Percentiles rank a stretch among this genome's conserved stretches.
Conservation (phyloP, 2,888 invertebrate genomes). For the Zootermopsis nevadensis region DNA sequence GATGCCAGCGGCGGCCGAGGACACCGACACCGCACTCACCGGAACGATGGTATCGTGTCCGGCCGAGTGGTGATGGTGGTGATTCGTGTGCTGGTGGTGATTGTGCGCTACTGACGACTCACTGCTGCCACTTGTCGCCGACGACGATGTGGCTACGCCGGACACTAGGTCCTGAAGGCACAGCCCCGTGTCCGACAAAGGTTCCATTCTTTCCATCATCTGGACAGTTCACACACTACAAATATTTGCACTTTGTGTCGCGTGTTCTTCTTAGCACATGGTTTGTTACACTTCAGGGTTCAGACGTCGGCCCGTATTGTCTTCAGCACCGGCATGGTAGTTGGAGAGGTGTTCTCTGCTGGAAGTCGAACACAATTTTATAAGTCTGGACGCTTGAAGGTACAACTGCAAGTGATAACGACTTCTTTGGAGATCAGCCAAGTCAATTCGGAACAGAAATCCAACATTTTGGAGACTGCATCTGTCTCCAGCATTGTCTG, state of each 20-base stretch:
- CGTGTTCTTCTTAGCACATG: neutral
- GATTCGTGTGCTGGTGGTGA: constrained; percentile 65
- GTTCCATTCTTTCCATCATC: constrained; percentile 75
- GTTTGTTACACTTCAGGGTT: neutral
- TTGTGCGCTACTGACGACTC: constrained; percentile 37
- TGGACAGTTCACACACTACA: neutral
- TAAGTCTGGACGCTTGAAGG: too few species aligned
- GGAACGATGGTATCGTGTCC: constrained; percentile 65
- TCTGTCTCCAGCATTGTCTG: too few species aligned
- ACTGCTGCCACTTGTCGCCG: constrained; percentile 36
- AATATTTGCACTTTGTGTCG: neutral
- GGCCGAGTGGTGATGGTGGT: constrained; percentile 68
- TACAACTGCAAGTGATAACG: too few species aligned
- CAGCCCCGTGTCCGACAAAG: constrained; percentile 75
- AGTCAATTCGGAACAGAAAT: too few species aligned
- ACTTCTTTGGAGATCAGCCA: too few species aligned
- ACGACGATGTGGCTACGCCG: constrained; percentile 59
- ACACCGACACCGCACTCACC: neutral
- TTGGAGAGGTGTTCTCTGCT: neutral
- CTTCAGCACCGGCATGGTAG: too few species aligned
- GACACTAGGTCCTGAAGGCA: constrained; percentile 81
- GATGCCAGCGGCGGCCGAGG: constrained; percentile 31
- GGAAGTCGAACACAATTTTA: neutral
- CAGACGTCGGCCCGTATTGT: neutral
- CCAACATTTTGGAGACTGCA: too few species aligned